A percentile compares a stretch with the other conserved stretches of the same genome.
phyloP scores from a whole-genome alignment of 2,888 invertebrate species.

The Macrosiphum euphorbiae region DNA sequence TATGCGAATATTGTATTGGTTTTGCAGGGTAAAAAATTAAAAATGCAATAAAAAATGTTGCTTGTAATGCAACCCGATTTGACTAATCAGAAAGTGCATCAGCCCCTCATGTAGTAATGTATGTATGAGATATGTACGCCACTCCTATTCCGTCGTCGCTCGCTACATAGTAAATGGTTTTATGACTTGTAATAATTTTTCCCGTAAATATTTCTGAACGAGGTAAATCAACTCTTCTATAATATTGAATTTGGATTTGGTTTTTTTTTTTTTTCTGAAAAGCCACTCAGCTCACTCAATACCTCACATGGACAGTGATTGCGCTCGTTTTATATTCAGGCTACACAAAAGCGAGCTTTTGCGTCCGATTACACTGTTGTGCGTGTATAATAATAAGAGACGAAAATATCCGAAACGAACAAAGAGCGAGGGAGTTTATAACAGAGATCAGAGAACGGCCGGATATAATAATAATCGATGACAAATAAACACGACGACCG shows the following conservation, averaged over 20 bases:
- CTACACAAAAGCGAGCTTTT: background rate
- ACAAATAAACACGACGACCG: conserved; percentile 34
- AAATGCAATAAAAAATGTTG: no score
- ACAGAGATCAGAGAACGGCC: background rate
- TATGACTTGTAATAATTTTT: background rate
- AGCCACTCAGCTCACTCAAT: background rate
- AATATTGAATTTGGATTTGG: background rate
- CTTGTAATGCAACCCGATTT: no score
- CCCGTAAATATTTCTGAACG: background rate
- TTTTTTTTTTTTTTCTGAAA: background rate
- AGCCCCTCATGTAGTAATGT: no score
- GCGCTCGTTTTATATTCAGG: background rate
- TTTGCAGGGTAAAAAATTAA: no score
- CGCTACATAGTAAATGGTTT: background rate
- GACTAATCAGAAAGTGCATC: no score
- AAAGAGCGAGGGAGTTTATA: background rate
- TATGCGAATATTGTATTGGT: no score
- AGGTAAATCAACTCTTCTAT: background rate
- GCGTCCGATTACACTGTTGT: background rate
- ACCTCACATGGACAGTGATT: background rate
- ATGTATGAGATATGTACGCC: no score
- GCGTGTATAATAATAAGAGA: background rate
- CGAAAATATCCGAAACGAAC: background rate
- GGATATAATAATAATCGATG: conserved; percentile 17
- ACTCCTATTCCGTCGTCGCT: no score